Conservation (phyloP, 2,888 invertebrate genomes). For the Pterostichus niger region DNA sequence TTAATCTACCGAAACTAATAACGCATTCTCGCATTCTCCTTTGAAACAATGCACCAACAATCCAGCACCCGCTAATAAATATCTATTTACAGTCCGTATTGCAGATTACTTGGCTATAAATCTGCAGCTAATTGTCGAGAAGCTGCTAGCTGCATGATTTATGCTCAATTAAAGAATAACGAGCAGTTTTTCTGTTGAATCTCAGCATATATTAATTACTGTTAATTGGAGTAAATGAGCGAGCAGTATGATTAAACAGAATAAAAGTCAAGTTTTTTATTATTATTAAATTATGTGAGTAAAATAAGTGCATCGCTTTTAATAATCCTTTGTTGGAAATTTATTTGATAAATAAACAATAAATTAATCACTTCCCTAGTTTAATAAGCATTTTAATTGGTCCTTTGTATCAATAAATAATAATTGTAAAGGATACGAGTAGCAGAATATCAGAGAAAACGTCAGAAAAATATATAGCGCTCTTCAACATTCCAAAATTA, state of each 20-base stretch:
- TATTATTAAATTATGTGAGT: too few species aligned
- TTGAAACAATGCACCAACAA: slow-evolving; percentile 24
- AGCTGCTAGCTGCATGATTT: slow-evolving; percentile 3
- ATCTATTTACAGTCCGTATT: slow-evolving; percentile 43
- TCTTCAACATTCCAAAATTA: too few species aligned
- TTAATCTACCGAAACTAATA: slow-evolving; percentile 48
- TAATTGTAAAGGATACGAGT: too few species aligned
- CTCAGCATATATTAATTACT: slow-evolving; percentile 35
- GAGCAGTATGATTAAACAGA: not conserved
- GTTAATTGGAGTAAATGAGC: slow-evolving; percentile 24
- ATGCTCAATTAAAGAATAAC: slow-evolving; percentile 40
- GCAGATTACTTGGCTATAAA: slow-evolving; percentile 40
- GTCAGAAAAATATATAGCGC: too few species aligned
- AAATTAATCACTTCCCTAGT: too few species aligned
- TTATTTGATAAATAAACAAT: too few species aligned
- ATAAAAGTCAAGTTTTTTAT: too few species aligned
- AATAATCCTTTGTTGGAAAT: too few species aligned
- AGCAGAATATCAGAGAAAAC: too few species aligned
- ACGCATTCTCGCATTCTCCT: slow-evolving; percentile 49
- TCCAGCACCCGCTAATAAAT: slow-evolving; percentile 34
- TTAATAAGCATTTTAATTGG: too few species aligned
- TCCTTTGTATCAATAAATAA: too few species aligned
- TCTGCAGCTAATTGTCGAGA: slow-evolving; percentile 25
- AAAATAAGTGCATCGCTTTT: too few species aligned
- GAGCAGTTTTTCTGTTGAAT: slow-evolving; percentile 2